Percentiles rank a stretch among this genome's conserved stretches.
Conservation (phyloP, 2,113 vertebrate species). For the Mus musculus region GRCm39 chr4:50937001-50937500, state of each 20-base stretch:
- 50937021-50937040: background rate
- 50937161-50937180: constrained; percentile 34
- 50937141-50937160: constrained; percentile 33
- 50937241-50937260: constrained; percentile 58
- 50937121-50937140: background rate
- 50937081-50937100: background rate
- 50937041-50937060: background rate
- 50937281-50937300: constrained; percentile 42
- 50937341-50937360: constrained; percentile 38
- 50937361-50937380: constrained; percentile 59
- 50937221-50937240: constrained; percentile 49
- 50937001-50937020: background rate
- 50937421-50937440: background rate
- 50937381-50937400: background rate
- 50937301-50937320: background rate
- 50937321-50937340: constrained; percentile 48
- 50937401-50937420: background rate
- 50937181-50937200: constrained; percentile 22
- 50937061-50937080: background rate
- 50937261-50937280: background rate
- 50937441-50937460: background rate
- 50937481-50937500: background rate
- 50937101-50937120: background rate
- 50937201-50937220: constrained; percentile 55
- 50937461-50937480: background rate